Evolutionary conservation across 1,140 invertebrate species (phyloP), one percentile per base, ranked within the genome.

Genomic region (Ditylenchus dipsaci): DNA sequence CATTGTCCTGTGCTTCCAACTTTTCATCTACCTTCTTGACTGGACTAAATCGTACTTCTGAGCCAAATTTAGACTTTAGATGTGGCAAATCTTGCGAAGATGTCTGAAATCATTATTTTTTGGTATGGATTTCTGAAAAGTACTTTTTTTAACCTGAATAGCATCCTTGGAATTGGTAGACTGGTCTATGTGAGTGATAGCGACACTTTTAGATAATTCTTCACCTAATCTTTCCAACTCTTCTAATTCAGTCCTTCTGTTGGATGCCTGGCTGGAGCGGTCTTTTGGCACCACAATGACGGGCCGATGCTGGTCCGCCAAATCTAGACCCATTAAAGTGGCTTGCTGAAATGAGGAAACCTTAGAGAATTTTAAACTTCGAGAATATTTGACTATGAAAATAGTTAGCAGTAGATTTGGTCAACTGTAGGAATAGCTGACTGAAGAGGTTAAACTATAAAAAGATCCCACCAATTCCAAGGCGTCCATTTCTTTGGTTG

Each of bases 321-420:
- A 17, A 53, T 53, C 49, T 17, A 53, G 23, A 1, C 49, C 49
- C 49, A 53, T 21, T 15, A 53, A 21, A 26, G 49, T 21, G 3
- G 49, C 49, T 53, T 53, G 49, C 49, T 53, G 15, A 53, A 53
- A 53, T n/a, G n/a, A n/a, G n/a, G n/a, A n/a, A n/a, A n/a, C n/a
- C n/a, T n/a, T n/a, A n/a, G n/a, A n/a, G n/a, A n/a, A n/a, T n/a
- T n/a, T n/a, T n/a, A n/a, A n/a, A n/a, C n/a, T n/a, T n/a, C 3
- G 11, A 38, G 3, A 38, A 38, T 38, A 38, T 38, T 38, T n/a
- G n/a, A n/a, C n/a, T 38, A 38, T 38, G 11, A 38, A 38, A 5
- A 38, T 11, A 38, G 33, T 38, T 11, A 38, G 11, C 33, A 38
- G 33, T 38, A 5, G 33, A 5, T 38, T 38, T 38, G 11, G 33